These are phyloP conservation scores for Pao palembangensis DNA, from an alignment of 2,113 vertebrate genomes.

Conservation along the genomic window DNA sequence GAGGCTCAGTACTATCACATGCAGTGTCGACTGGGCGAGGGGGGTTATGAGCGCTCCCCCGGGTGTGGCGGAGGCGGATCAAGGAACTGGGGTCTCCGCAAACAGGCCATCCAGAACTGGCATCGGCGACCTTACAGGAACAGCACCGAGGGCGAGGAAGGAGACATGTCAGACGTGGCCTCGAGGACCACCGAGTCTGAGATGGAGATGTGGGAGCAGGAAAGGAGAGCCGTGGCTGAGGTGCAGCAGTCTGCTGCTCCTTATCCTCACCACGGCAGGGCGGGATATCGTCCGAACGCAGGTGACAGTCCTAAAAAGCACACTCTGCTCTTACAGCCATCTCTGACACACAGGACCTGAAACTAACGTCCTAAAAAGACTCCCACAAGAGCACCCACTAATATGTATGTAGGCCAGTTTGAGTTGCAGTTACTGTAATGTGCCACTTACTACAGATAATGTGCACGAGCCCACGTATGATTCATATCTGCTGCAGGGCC, in stretches of 20 bases:
- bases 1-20: slow-evolving; percentile 81
- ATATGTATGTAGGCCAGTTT: slow-evolving; percentile 49
- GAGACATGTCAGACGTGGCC: slow-evolving; percentile 90
- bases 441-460: neutral
- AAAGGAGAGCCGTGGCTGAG: slow-evolving; percentile 73
- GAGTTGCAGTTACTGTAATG: slow-evolving; percentile 14
- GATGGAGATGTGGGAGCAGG: slow-evolving; percentile 88
- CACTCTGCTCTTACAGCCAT: slow-evolving; percentile 1
- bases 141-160: slow-evolving; percentile 95
- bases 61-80: slow-evolving; percentile 55
- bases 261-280: slow-evolving; percentile 59
- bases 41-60: slow-evolving; percentile 70
- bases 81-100: slow-evolving; percentile 86
- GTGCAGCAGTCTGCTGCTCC: slow-evolving; percentile 66
- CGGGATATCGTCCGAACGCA: slow-evolving; percentile 75
- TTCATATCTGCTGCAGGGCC: slow-evolving; percentile 7
- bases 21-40: slow-evolving; percentile 75
- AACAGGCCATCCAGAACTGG: slow-evolving; percentile 98
- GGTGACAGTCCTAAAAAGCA: slow-evolving; percentile 43
- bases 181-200: slow-evolving; percentile 95
- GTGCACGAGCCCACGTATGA: neutral
- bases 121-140: slow-evolving; percentile 92
- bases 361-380: slow-evolving; percentile 11
- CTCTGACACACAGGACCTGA: slow-evolving; percentile 13
- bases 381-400: slow-evolving; percentile 22